Base-by-base conservation (phyloP, 1,140 invertebrate species). In the Drosophila yakuba region DNA sequence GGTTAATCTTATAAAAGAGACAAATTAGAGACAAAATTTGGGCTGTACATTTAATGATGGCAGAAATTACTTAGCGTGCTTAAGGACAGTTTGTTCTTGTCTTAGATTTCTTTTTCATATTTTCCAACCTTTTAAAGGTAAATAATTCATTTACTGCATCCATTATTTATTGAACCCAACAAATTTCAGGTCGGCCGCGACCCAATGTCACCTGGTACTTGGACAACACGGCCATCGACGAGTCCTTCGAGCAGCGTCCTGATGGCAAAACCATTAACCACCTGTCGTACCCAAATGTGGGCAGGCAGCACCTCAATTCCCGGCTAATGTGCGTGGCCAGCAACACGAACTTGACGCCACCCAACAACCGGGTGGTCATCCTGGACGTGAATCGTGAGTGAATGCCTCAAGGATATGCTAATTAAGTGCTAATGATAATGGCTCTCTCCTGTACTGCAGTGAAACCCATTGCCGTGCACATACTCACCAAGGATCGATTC, bases 301-400 rank as follows among this genome's bases (percentile, higher is more conserved):
- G 95, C 4, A 92, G 96, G 14, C 95, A 96, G 91, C 96, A 97
- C 93, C 94, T 97, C 38, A 95, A 96, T 78, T 94, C 95, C 38
- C 93, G 96, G 71, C 95, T 97, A 59, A 95, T 96, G 63, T 97
- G 97, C 93, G 96, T 97, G 91, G 97, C 97, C 8, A 96, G 95
- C 90, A 98, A 98, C 92, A 97, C 96, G 28, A 97, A 97, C 92
- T 93, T 97, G 64, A 95, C 95, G 6, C 94, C 94, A 23, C 96
- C 97, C 1, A 94, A 95, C 62, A 95, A 95, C 44, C 96, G 95
- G 91, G 94, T 96, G 32, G 95, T 97, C 69, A 95, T 96, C 55
- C 93, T 98, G 81, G 96, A 98, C 92, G 95, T 98, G 74, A 97
- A 97, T 93, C 94, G 97, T 98, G 93, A 97, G 97, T 96, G 79